Evolutionary conservation across 2,888 invertebrate genomes (phyloP), one percentile per base, ranked within the genome.

Genomic region (Eupelmus urozonus): DNA sequence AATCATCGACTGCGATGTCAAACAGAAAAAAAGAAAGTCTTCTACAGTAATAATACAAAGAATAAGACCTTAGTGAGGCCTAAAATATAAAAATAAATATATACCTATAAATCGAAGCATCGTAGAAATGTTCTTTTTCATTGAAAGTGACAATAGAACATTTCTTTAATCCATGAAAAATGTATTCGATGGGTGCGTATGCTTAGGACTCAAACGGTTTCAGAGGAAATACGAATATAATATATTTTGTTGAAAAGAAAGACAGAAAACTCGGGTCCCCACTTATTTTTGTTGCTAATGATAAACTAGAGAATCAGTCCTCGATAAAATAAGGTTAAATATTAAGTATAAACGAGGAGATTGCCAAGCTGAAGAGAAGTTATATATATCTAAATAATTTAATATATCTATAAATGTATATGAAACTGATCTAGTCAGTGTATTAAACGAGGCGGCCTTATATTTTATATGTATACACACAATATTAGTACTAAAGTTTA

Each of bases 371-470:
- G 76, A 81, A 79, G 60, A 80, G 34, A 73, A 70, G 55, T 78
- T 79, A 76, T 70, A 77, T 76, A 71, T 60, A 73, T 59, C 69
- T 77, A 65, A 80, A 80, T 74, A 69, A 74, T 62, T 80, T 73
- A 73, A 70, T 74, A 70, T 67, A 73, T 60, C 45, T 73, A 71
- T 76, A 72, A 60, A 80, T 84, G 82, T 84, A 82, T 82, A 84
- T 85, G 84, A 85, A 87, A 85, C 86, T 89, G 89, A 88, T 89
- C 89, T 89, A 89, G 89, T 89, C 89, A 88, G 88, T 89, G 88
- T 88, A 89, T 88, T 87, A 87, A 78, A 88, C 86, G 88, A 87
- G 89, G 89, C 89, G 89, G 89, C 89, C 89, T 89, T 89, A 89
- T 89, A 88, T 89, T 89, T 89, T 88, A 83, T 89, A 89, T 85